Evolutionary conservation across 2,888 invertebrate genomes (phyloP), one percentile per base, ranked within the genome.

Genomic region (Masnerella sp.): DNA sequence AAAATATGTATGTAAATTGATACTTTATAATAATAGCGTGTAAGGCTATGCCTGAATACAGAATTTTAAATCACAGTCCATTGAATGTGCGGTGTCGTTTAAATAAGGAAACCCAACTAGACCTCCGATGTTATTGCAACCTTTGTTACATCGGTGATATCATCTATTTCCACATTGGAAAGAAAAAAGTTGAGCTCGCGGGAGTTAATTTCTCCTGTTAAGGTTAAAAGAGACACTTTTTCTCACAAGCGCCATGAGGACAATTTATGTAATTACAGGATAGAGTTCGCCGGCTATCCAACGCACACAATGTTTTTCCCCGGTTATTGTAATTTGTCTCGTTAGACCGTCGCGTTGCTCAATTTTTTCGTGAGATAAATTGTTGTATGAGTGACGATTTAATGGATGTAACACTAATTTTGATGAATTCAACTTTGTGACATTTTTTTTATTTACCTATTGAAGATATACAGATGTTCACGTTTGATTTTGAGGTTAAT

Each of bases 261-360:
- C 56, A 56, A 56, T 45, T 58, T 43, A 45, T 58, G 45, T 58
- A 58, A 58, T 58, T 45, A 32, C 22, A 56, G 18, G 28, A 40
- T 18, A 42, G 40, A 42, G 5, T 20, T 11, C 15, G 40, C 3
- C 30, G 54, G 9, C 8, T 40, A 28, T 52, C 17, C 38, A 52
- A 52, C 17, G 40, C 9, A 9, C 40, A 11, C 34, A 32, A 17
- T 18, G 54, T 54, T 54, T 54, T 42, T 42, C 0, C 34, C 11
- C 12, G 12, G 54, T 15, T 54, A 42, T 54, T 54, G 22, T 30
- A 40, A 54, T 54, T 54, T 40, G 18, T 30, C 28, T 40, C 36
- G 20, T 36, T 54, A 14, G 4, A 12, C n/a, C 8, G 14, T 12
- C 30, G 12, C 36, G 14, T 42, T 42, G 15, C 12, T 28, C 9